Conservation (phyloP, 2,797 vertebrate genomes). For the Ispidina picta region DNA sequence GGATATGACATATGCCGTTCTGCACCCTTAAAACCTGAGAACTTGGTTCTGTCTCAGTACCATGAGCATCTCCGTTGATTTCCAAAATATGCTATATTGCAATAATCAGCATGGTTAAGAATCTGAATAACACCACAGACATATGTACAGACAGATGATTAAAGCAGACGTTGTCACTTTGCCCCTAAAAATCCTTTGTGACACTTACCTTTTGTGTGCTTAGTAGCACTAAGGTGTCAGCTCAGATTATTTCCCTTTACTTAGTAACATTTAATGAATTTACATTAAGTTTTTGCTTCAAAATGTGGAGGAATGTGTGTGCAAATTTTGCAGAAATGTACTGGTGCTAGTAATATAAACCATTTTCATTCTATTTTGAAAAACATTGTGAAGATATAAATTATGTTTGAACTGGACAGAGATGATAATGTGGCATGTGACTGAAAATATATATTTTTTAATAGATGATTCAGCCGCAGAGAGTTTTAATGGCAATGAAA, state of each 20-base stretch:
- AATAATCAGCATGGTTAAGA: background rate
- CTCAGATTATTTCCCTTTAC: background rate
- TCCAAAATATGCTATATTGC: background rate
- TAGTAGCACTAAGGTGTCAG: background rate
- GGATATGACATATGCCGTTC: background rate
- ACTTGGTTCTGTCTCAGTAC: background rate
- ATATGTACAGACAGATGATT: background rate
- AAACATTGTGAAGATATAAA: slow-evolving; percentile 7
- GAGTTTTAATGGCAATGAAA: slow-evolving; percentile 85
- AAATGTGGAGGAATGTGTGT: background rate
- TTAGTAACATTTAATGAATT: background rate
- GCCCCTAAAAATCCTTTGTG: slow-evolving; percentile 6
- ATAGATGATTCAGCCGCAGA: slow-evolving; percentile 87
- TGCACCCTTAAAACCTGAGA: background rate
- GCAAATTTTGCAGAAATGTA: slow-evolving; percentile 7
- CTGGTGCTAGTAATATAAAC: background rate
- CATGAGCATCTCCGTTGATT: background rate
- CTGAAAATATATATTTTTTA: slow-evolving; percentile 73
- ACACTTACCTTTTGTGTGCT: background rate
- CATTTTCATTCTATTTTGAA: slow-evolving; percentile 22
- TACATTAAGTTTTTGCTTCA: background rate
- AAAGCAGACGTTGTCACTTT: slow-evolving; percentile 23
- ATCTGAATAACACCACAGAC: background rate
- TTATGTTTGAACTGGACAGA: slow-evolving; percentile 50
- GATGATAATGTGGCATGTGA: slow-evolving; percentile 50